Conservation (phyloP, 2,888 invertebrate genomes). For the Papilio demoleus region DNA sequence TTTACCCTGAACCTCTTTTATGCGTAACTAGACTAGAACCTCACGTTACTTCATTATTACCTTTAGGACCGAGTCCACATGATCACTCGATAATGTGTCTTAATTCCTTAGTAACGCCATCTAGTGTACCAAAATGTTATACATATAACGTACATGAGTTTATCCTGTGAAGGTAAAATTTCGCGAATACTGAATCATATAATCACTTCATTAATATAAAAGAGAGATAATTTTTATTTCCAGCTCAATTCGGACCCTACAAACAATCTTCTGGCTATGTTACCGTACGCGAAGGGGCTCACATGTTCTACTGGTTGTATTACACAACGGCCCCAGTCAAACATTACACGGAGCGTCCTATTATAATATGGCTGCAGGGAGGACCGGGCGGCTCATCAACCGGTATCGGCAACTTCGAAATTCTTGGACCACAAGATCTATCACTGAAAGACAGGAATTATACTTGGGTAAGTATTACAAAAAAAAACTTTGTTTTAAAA, state of each 20-base stretch:
- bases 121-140: too few relatives aligned
- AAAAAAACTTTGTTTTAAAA: constrained; percentile 43
- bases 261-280: constrained; percentile 90
- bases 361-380: constrained; percentile 95
- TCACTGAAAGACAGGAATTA: constrained; percentile 85
- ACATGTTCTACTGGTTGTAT: constrained; percentile 95
- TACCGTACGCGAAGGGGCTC: constrained; percentile 87
- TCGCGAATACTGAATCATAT: too few relatives aligned
- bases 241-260: constrained; percentile 83
- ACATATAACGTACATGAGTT: too few relatives aligned
- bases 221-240: too few relatives aligned
- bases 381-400: constrained; percentile 93
- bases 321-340: constrained; percentile 86
- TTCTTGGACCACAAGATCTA: constrained; percentile 89
- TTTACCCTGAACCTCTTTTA: too few relatives aligned
- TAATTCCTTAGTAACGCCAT: too few relatives aligned
- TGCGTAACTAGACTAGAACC: too few relatives aligned
- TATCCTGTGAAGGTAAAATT: too few relatives aligned
- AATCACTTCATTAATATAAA: too few relatives aligned
- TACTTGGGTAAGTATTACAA: constrained; percentile 87
- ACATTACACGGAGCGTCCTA: constrained; percentile 86
- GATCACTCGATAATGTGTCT: too few relatives aligned
- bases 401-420: constrained; percentile 94
- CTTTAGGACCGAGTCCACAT: too few relatives aligned
- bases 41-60: too few relatives aligned